Evolutionary conservation across 1,140 invertebrate species (phyloP).

Genomic region (Gryllus bimaculatus): DNA sequence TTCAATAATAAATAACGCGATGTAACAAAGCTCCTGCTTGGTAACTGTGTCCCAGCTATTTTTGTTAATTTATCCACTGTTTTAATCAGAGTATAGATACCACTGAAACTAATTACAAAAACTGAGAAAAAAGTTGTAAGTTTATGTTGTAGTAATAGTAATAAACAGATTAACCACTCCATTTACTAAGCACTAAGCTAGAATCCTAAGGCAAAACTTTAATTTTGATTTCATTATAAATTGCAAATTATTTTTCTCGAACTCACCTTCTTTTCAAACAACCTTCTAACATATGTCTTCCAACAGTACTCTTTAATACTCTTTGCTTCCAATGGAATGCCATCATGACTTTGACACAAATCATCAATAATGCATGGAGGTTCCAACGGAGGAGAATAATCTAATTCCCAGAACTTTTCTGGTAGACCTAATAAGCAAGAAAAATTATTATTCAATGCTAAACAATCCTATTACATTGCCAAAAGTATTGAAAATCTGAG

Average conservation of each 20-base stretch:
- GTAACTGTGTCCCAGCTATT: no score
- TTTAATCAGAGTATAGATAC: no score
- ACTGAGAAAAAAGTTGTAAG: no score
- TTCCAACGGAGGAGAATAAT: slow-evolving; percentile 53
- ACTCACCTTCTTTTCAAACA: slow-evolving; percentile 65
- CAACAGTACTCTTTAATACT: slow-evolving; percentile 84
- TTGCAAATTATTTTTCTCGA: background rate
- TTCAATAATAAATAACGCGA: no score
- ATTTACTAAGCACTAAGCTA: no score
- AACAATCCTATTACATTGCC: background rate
- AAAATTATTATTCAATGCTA: background rate
- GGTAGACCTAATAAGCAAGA: slow-evolving; percentile 51
- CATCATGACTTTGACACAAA: slow-evolving; percentile 72
- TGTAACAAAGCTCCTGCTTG: no score
- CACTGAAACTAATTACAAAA: no score
- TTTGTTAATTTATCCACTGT: no score
- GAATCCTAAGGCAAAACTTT: no score
- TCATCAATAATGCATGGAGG: slow-evolving; percentile 73
- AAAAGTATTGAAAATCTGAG: slow-evolving; percentile 25
- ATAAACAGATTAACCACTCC: no score
- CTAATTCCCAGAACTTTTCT: slow-evolving; percentile 53
- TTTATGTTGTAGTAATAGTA: no score
- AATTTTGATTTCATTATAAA: background rate
- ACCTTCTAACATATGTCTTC: slow-evolving; percentile 65
- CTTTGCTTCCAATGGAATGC: slow-evolving; percentile 75